Conservation (phyloP, 1,140 invertebrate species). For the Brachionus sp. region DNA sequence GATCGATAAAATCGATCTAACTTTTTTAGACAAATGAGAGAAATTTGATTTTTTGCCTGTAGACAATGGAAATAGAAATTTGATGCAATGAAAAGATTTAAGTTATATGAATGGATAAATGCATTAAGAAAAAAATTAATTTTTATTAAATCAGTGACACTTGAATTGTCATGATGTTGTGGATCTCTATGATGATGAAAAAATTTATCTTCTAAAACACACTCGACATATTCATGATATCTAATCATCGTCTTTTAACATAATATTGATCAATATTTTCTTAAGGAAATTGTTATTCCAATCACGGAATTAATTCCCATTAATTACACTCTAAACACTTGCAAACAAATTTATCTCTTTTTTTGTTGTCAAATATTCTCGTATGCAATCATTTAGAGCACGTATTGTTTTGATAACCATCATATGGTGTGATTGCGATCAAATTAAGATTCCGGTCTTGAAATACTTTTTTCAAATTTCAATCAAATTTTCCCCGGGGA, state of each 20-base stretch:
- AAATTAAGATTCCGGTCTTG: background rate
- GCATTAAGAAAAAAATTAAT: background rate
- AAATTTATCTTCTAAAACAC: background rate
- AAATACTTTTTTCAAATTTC: background rate
- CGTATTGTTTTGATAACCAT: background rate
- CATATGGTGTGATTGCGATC: background rate
- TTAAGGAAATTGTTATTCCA: background rate
- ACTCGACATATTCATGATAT: background rate
- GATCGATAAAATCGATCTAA: background rate
- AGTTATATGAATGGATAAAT: background rate
- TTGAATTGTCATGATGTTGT: background rate
- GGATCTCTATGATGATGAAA: background rate
- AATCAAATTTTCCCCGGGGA: background rate
- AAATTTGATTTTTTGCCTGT: background rate
- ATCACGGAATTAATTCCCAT: background rate
- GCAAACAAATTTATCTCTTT: background rate
- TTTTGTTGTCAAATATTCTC: background rate
- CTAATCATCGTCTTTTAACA: background rate
- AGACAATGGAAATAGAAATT: background rate
- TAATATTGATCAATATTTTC: constrained; percentile 6
- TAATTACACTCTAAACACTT: background rate
- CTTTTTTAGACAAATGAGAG: background rate
- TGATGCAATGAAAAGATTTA: background rate
- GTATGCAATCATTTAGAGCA: background rate
- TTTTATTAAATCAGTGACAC: background rate